These are phyloP conservation scores for Nasua narica DNA, from an alignment of 2,797 vertebrate genomes.

Conservation along the genomic window DNA sequence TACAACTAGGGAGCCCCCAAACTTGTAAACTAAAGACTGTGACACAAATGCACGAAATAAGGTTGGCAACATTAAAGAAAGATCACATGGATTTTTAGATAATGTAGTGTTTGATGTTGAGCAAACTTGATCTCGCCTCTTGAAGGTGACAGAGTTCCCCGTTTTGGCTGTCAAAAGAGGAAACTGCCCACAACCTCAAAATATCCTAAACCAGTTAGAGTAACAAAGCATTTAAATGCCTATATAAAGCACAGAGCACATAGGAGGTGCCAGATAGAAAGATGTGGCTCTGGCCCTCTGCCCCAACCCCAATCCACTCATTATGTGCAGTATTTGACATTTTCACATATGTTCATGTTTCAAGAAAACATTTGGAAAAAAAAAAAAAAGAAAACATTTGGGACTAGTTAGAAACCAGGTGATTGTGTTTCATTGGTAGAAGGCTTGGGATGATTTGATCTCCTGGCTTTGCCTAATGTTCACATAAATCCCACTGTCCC, in stretches of 20 bases:
- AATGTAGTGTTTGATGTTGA: conserved; percentile 77
- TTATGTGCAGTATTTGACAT: conserved; percentile 62
- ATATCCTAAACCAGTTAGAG: neutral
- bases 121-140: conserved; percentile 58
- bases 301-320: neutral
- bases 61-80: conserved; percentile 82
- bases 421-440: conserved; percentile 82
- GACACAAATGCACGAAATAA: conserved; percentile 78
- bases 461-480: conserved; percentile 80
- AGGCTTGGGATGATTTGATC: conserved; percentile 81
- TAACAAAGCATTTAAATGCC: conserved; percentile 56
- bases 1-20: conserved; percentile 76
- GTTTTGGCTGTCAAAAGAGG: conserved; percentile 77
- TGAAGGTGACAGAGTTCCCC: conserved; percentile 48
- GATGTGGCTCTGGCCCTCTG: conserved; percentile 23
- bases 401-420: conserved; percentile 73
- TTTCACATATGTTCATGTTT: conserved; percentile 71
- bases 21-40: conserved; percentile 84
- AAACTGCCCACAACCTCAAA: conserved; percentile 50
- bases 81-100: conserved; percentile 65
- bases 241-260: conserved; percentile 38
- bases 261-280: conserved; percentile 65
- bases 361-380: too few species aligned
- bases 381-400: too few species aligned
- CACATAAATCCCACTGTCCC: conserved; percentile 48